A percentile compares a stretch with the other conserved stretches of the same genome.
phyloP scores from a whole-genome alignment of 2,888 invertebrate genomes.

The Ectropis crepuscularia region DNA sequence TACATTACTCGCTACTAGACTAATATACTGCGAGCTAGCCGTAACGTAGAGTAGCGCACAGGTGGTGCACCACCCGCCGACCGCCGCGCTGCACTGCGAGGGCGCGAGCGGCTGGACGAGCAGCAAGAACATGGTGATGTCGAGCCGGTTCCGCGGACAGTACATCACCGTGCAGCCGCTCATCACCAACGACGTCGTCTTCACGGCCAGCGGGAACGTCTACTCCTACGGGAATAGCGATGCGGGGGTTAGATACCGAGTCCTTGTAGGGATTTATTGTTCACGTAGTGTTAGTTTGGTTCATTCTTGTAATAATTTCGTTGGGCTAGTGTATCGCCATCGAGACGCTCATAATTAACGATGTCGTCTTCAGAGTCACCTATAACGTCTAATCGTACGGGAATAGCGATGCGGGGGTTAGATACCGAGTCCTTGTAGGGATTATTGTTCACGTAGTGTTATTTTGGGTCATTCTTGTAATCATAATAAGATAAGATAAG shows the following conservation, averaged over 20 bases:
- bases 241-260: conserved; percentile 1
- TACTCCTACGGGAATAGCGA: conserved; percentile 89
- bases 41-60: conserved; percentile 34
- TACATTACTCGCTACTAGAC: too few relatives aligned
- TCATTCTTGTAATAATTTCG: too few relatives aligned
- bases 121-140: conserved; percentile 96
- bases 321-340: conserved; percentile 96
- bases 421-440: background rate
- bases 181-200: conserved; percentile 85
- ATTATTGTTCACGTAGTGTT: background rate
- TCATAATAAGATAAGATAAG: too few relatives aligned
- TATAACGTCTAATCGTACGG: conserved; percentile 93
- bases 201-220: conserved; percentile 86
- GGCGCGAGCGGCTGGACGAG: conserved; percentile 91
- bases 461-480: too few relatives aligned
- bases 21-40: too few relatives aligned
- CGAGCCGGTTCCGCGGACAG: conserved; percentile 97
- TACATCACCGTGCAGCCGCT: conserved; percentile 91
- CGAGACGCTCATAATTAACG: conserved; percentile 86
- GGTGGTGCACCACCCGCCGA: conserved; percentile 98
- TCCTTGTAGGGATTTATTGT: background rate
- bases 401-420: conserved; percentile 44
- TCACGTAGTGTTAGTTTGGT: too few relatives aligned
- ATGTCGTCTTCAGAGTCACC: conserved; percentile 81
- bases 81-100: conserved; percentile 95